Conservation (phyloP, 2,888 invertebrate genomes). For the Caenorhabditis japonica region DNA sequence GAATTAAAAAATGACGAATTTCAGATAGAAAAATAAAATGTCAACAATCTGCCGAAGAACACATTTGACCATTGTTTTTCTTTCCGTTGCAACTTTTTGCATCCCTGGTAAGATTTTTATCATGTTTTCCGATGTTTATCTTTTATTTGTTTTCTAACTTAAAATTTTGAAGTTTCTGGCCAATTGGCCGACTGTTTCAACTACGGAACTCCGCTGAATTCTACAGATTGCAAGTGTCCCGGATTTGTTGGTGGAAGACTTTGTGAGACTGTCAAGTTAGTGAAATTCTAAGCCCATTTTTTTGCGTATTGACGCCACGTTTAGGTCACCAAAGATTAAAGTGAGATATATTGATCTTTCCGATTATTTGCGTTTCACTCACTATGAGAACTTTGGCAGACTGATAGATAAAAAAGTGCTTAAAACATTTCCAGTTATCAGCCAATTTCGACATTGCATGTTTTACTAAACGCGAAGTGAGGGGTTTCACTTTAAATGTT, state of each 20-base stretch:
- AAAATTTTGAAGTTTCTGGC: slow-evolving; percentile 5
- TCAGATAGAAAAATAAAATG: no score
- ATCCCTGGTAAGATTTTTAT: slow-evolving; percentile 10
- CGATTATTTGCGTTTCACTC: no score
- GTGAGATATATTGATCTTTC: no score
- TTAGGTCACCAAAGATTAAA: no score
- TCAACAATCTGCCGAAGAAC: no score
- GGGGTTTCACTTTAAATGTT: no score
- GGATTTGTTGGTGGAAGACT: slow-evolving; percentile 33
- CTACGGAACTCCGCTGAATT: slow-evolving; percentile 43
- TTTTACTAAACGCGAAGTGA: no score
- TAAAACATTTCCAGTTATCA: not conserved
- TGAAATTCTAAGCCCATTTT: not conserved
- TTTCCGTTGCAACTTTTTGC: no score
- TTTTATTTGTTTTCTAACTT: not conserved
- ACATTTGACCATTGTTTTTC: no score
- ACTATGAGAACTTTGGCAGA: no score
- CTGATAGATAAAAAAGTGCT: not conserved
- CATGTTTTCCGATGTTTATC: not conserved
- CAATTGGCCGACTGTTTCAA: slow-evolving; percentile 29
- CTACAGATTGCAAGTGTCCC: slow-evolving; percentile 43
- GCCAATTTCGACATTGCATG: not conserved
- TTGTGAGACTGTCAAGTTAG: slow-evolving; percentile 48
- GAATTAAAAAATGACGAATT: no score
- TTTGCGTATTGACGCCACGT: not conserved